Evolutionary conservation across 2,888 invertebrate genomes (phyloP).

Genomic region (Callosobruchus maculatus): DNA sequence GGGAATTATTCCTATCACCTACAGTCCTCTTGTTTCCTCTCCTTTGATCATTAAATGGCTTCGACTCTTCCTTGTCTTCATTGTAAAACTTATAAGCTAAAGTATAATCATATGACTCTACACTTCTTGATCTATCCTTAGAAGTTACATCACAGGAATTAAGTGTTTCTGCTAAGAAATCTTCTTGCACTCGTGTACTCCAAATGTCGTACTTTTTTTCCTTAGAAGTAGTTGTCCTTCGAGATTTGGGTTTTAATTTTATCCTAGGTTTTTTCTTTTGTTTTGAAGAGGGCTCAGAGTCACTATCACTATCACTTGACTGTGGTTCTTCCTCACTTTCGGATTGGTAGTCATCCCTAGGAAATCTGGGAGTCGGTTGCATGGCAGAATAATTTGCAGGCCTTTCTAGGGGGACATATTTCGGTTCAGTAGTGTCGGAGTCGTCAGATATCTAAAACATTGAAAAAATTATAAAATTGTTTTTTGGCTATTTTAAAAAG

Average conservation of each 20-base stretch:
- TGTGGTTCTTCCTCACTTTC: conserved; percentile 50
- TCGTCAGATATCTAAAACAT: conserved; percentile 33
- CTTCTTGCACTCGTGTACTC: conserved; percentile 70
- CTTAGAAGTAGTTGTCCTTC: conserved; percentile 44
- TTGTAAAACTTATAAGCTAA: conserved; percentile 50
- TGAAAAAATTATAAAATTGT: conserved; percentile 6
- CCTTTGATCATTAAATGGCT: conserved; percentile 11
- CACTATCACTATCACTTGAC: conserved; percentile 58
- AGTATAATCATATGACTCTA: conserved; percentile 75
- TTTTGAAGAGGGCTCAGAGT: conserved; percentile 53
- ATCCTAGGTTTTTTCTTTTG: conserved; percentile 50
- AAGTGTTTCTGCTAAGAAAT: conserved; percentile 73
- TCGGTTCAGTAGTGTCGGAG: conserved; percentile 42
- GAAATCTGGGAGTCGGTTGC: conserved; percentile 32
- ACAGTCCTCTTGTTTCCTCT: conserved; percentile 57
- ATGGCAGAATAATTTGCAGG: conserved; percentile 49
- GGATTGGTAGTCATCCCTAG: conserved; percentile 35
- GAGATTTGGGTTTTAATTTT: conserved; percentile 47
- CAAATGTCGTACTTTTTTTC: conserved; percentile 77
- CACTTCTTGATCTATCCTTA: conserved; percentile 62
- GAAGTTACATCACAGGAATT: conserved; percentile 72
- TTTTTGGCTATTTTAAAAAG: conserved; percentile 21
- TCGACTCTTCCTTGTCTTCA: conserved; percentile 10
- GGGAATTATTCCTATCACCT: conserved; percentile 57
- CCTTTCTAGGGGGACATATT: conserved; percentile 57